A percentile compares a stretch with the other conserved stretches of the same genome.
Conservation (phyloP, 2,113 vertebrate species). For the Dromas ardeola region DNA sequence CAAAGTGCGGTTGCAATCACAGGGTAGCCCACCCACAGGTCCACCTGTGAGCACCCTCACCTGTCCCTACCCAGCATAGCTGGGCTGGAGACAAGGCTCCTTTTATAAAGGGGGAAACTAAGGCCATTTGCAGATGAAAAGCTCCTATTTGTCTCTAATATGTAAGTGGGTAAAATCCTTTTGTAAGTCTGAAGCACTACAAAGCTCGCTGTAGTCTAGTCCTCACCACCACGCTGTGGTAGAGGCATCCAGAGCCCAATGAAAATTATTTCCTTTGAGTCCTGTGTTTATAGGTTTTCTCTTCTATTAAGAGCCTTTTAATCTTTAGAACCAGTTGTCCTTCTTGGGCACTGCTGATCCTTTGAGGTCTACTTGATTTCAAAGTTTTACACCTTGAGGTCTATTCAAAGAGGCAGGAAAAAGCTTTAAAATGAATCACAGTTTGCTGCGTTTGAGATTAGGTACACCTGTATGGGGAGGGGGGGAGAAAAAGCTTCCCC, state of each 20-base stretch:
- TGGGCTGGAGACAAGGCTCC: background rate
- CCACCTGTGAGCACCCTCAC: background rate
- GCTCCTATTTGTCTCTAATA: background rate
- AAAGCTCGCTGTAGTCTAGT: background rate
- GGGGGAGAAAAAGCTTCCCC: background rate
- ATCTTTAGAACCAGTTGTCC: background rate
- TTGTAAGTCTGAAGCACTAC: background rate
- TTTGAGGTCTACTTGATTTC: slow-evolving; percentile 10
- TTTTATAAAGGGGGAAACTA: background rate
- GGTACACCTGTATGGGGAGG: background rate
- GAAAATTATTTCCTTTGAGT: slow-evolving; percentile 3
- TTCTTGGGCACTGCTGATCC: background rate
- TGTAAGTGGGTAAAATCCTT: background rate
- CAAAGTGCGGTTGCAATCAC: background rate
- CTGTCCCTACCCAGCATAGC: background rate
- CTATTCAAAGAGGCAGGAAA: slow-evolving; percentile 11
- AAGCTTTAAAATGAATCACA: background rate
- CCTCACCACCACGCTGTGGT: background rate
- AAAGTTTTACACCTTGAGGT: slow-evolving; percentile 19
- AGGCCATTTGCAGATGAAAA: background rate
- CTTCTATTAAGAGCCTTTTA: background rate
- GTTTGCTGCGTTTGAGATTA: background rate
- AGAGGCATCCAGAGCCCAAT: background rate
- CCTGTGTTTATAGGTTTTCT: background rate
- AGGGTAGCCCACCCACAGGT: background rate